Percentiles rank a stretch among this genome's conserved stretches.
Evolutionary conservation across 1,140 invertebrate genomes (phyloP).

Genomic region (Agraylea sexmaculata): DNA sequence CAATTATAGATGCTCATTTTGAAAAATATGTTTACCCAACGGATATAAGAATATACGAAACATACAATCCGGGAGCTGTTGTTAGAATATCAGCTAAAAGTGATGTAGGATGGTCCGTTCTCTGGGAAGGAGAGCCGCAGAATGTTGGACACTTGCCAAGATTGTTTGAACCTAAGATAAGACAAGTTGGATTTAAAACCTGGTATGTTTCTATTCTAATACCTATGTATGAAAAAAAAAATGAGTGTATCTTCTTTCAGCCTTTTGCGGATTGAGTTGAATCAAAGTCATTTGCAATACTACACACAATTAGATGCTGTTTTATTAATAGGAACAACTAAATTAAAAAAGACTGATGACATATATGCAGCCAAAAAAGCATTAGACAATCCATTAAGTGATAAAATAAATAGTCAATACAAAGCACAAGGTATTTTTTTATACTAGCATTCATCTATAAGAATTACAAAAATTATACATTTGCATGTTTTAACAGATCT

Average conservation of each 20-base stretch:
- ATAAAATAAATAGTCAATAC: conserved; percentile 1
- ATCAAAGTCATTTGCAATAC: conserved; percentile 66
- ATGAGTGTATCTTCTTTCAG: conserved; percentile 34
- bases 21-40: conserved; percentile 62
- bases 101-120: conserved; percentile 50
- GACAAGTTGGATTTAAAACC: conserved; percentile 46
- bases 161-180: conserved; percentile 64
- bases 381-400: not conserved
- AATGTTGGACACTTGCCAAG: conserved; percentile 48
- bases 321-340: conserved; percentile 48
- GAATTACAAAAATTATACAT: too few species aligned
- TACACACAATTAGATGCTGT: conserved; percentile 85
- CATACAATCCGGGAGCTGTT: conserved; percentile 80
- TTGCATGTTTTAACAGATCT: conserved; percentile 18
- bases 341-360: conserved; percentile 9
- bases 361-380: conserved; percentile 1
- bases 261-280: conserved; percentile 70
- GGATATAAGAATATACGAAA: conserved; percentile 73
- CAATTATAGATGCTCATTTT: conserved; percentile 56
- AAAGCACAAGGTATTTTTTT: not conserved
- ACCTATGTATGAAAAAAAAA: conserved; percentile 1
- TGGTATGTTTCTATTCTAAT: conserved; percentile 40
- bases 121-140: conserved; percentile 65
- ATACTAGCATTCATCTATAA: too few species aligned
- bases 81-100: conserved; percentile 64